A percentile compares a stretch with the other conserved stretches of the same genome.
Evolutionary conservation across 2,888 invertebrate species (phyloP).

Genomic region (Helobdella robusta): DNA sequence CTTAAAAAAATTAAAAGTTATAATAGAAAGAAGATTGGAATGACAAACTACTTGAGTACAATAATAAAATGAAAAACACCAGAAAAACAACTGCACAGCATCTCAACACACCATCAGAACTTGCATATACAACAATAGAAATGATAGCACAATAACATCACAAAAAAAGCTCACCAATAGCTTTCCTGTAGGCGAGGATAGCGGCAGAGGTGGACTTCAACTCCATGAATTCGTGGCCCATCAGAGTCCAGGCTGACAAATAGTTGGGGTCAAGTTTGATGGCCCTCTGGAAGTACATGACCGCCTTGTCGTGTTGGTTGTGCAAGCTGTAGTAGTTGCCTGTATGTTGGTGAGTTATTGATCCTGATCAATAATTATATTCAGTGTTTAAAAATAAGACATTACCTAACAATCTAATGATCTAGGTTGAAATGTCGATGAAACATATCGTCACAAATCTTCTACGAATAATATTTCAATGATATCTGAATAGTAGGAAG

Average conservation of each 20-base stretch:
- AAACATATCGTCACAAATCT: not conserved
- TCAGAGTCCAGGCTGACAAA: constrained; percentile 88
- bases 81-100: not conserved
- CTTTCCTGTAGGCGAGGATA: constrained; percentile 93
- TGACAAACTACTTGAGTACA: too few species aligned
- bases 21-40: too few species aligned
- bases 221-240: constrained; percentile 98
- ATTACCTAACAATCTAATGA: too few species aligned
- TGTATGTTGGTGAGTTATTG: too few species aligned
- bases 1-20: too few species aligned
- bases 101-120: not conserved
- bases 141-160: not conserved
- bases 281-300: constrained; percentile 88
- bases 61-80: not conserved
- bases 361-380: too few species aligned
- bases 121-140: too few species aligned
- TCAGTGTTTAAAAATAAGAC: too few species aligned
- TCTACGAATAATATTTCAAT: not conserved
- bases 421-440: too few species aligned
- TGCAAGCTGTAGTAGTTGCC: constrained; percentile 93
- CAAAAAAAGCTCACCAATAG: constrained; percentile 63
- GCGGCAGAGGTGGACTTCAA: constrained; percentile 95
- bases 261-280: constrained; percentile 85
- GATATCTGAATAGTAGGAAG: not conserved
- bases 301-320: constrained; percentile 93